Evolutionary conservation across 2,113 vertebrate species (phyloP).

Genomic region (Xiphophorus maculatus): DNA sequence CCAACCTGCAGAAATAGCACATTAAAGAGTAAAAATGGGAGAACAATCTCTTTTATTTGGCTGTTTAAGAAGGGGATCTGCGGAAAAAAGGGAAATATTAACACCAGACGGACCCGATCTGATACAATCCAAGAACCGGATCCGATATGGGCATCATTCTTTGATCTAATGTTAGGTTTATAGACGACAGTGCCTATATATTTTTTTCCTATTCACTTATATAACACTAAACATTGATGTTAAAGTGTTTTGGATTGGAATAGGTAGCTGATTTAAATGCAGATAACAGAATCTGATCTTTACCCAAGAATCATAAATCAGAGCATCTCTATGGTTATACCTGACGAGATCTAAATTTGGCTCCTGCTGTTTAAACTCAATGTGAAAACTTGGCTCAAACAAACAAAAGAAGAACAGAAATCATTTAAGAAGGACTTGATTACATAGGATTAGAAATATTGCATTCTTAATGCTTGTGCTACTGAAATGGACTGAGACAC

Average conservation of each 20-base stretch:
- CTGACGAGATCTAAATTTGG: neutral
- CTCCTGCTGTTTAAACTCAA: neutral
- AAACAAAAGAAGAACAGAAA: neutral
- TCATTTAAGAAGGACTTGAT: neutral
- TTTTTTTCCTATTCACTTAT: neutral
- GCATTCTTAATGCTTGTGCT: neutral
- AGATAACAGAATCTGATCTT: neutral
- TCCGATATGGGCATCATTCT: no score
- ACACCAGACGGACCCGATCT: no score
- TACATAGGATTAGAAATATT: neutral
- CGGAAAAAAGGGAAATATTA: no score
- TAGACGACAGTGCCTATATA: no score
- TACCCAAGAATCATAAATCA: neutral
- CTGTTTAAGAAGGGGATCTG: neutral
- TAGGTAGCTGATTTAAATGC: neutral
- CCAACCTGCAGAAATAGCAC: neutral
- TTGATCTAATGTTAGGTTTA: no score
- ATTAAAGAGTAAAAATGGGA: neutral
- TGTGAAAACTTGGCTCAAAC: neutral
- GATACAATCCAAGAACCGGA: no score
- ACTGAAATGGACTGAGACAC: neutral
- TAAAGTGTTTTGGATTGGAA: neutral
- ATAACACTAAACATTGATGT: neutral
- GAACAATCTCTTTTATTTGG: neutral
- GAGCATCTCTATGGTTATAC: neutral